phyloP scores from a whole-genome alignment of 2,888 invertebrate genomes.

The Cremastinae sp. region DNA sequence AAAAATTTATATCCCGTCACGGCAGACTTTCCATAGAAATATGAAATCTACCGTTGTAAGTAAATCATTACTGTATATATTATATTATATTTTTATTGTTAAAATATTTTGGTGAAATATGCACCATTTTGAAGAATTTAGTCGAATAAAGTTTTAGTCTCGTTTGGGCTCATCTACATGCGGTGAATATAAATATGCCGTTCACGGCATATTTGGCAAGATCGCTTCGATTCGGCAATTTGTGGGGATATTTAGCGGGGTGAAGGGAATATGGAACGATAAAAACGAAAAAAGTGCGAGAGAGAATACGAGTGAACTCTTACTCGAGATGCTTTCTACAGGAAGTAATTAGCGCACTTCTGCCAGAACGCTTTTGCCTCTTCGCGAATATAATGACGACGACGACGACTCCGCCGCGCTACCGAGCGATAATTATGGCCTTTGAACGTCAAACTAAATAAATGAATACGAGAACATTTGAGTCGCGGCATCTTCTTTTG shows the following conservation, averaged over 20 bases:
- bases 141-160: too few relatives aligned
- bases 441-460: conserved; percentile 1
- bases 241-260: conserved; percentile 1
- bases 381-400: conserved; percentile 39
- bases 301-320: conserved; percentile 31
- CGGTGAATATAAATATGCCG: background rate
- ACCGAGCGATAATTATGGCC: conserved; percentile 53
- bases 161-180: too few relatives aligned
- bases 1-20: background rate
- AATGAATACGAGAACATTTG: too few relatives aligned
- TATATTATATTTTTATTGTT: too few relatives aligned
- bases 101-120: too few relatives aligned
- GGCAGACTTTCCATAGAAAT: conserved; percentile 19
- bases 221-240: conserved; percentile 4
- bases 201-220: background rate
- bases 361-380: conserved; percentile 40
- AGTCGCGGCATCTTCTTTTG: background rate
- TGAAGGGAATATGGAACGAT: conserved; percentile 13
- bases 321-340: conserved; percentile 63
- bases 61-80: conserved; percentile 18
- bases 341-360: conserved; percentile 66
- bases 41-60: conserved; percentile 54
- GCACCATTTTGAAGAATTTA: too few relatives aligned
- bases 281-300: conserved; percentile 36
- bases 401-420: too few relatives aligned